These are phyloP conservation scores for Eolophus roseicapilla DNA, from an alignment of 2,113 vertebrate species.

Conservation along the genomic window DNA sequence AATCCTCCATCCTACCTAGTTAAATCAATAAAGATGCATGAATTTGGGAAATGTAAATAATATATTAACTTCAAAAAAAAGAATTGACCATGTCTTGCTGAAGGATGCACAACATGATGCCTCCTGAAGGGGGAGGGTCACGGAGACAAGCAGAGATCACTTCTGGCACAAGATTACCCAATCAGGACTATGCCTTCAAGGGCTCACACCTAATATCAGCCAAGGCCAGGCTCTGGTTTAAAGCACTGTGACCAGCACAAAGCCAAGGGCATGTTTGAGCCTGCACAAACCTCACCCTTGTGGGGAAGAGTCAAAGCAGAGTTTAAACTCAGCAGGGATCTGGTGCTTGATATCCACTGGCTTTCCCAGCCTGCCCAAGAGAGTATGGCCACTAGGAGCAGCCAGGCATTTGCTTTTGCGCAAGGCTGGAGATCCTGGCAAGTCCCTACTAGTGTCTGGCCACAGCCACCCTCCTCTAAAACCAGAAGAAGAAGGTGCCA, in stretches of 20 bases:
- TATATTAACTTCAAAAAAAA: not conserved
- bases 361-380: not conserved
- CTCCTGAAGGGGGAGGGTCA: not conserved
- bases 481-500: not conserved
- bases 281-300: fast-evolving
- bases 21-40: not conserved
- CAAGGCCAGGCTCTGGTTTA: not conserved
- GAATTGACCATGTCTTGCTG: not conserved
- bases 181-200: not conserved
- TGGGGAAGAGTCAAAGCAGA: not conserved
- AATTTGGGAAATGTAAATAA: not conserved
- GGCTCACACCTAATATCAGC: not conserved
- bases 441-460: not conserved
- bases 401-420: not conserved
- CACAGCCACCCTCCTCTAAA: not conserved
- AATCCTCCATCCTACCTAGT: not conserved
- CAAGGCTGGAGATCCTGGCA: not conserved
- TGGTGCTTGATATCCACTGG: not conserved
- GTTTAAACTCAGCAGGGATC: not conserved
- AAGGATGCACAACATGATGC: not conserved
- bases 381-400: not conserved
- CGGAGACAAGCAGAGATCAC: not conserved
- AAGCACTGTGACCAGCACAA: fast-evolving
- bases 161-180: not conserved
- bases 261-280: not conserved